Evolutionary conservation across 2,113 vertebrate species (phyloP).

Genomic region (Acinonyx jubatus): DNA sequence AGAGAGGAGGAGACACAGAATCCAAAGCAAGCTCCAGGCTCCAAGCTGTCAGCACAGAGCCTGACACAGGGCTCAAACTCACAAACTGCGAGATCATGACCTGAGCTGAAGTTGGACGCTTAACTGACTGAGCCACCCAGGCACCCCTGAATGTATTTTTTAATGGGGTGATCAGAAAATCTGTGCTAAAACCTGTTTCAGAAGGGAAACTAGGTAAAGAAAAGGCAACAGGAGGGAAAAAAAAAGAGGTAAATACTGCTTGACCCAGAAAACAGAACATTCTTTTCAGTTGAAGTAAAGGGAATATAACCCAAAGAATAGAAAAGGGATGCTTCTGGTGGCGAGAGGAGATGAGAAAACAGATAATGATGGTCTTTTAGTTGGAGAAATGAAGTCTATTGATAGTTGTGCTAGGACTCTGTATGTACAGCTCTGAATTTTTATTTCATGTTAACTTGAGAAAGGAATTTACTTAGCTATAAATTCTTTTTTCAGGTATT

Average conservation of each 20-base stretch:
- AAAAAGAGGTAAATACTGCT: constrained; percentile 6
- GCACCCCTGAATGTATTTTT: neutral
- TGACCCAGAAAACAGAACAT: constrained; percentile 26
- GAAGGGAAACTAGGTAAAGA: constrained; percentile 25
- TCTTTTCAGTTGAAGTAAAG: constrained; percentile 31
- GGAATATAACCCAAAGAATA: neutral
- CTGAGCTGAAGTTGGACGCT: no score
- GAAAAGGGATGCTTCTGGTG: neutral
- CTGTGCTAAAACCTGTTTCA: constrained; percentile 2
- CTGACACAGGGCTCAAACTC: no score
- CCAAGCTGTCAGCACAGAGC: no score
- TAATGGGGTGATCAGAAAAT: constrained; percentile 42
- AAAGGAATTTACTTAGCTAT: constrained; percentile 29
- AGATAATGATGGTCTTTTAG: neutral
- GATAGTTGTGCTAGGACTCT: neutral
- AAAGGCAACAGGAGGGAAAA: constrained; percentile 1
- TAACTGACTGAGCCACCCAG: no score
- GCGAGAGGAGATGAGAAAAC: neutral
- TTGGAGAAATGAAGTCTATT: neutral
- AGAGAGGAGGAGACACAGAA: no score
- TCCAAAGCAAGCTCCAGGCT: no score
- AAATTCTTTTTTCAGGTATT: constrained; percentile 26
- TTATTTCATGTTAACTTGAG: neutral
- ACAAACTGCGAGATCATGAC: no score
- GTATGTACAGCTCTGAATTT: neutral